These are phyloP conservation scores for Leucophenga maculata DNA, from an alignment of 2,888 invertebrate genomes.

Conservation along the genomic window DNA sequence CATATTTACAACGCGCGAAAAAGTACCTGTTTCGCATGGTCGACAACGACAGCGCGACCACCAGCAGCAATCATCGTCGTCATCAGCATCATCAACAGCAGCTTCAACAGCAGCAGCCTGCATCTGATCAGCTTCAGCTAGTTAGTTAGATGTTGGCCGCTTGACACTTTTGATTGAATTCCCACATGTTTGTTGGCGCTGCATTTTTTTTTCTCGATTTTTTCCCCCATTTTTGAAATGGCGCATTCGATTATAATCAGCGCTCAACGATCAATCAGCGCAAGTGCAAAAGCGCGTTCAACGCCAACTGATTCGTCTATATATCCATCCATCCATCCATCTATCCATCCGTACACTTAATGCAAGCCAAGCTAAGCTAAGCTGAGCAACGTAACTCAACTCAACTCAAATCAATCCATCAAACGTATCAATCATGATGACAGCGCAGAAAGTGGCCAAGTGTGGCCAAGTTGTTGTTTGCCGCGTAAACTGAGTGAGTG, in stretches of 20 bases:
- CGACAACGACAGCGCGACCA: neutral
- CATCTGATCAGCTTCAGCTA: conserved; percentile 37
- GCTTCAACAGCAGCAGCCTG: conserved; percentile 21
- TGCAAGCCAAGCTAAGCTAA: too few species aligned
- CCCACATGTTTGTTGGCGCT: conserved; percentile 40
- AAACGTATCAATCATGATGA: conserved; percentile 70
- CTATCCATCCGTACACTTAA: too few species aligned
- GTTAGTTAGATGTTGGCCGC: conserved; percentile 66
- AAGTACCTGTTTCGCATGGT: conserved; percentile 61
- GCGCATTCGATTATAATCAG: conserved; percentile 56
- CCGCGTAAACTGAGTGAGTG: conserved; percentile 39
- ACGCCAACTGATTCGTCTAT: conserved; percentile 3
- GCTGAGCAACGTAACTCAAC: conserved; percentile 43
- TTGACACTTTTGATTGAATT: conserved; percentile 69
- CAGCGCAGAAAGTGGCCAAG: conserved; percentile 53
- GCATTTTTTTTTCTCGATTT: conserved; percentile 9
- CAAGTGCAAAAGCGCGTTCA: conserved; percentile 37
- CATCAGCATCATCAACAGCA: conserved; percentile 18
- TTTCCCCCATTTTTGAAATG: conserved; percentile 29
- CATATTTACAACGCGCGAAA: conserved; percentile 37
- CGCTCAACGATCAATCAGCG: conserved; percentile 58
- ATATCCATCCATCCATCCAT: too few species aligned
- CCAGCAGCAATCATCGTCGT: conserved; percentile 27
- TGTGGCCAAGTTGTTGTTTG: conserved; percentile 40
- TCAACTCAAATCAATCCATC: conserved; percentile 66